A percentile compares a stretch with the other conserved stretches of the same genome.
phyloP scores from a whole-genome alignment of 2,113 vertebrate genomes.

The Poecilia latipinna region DNA sequence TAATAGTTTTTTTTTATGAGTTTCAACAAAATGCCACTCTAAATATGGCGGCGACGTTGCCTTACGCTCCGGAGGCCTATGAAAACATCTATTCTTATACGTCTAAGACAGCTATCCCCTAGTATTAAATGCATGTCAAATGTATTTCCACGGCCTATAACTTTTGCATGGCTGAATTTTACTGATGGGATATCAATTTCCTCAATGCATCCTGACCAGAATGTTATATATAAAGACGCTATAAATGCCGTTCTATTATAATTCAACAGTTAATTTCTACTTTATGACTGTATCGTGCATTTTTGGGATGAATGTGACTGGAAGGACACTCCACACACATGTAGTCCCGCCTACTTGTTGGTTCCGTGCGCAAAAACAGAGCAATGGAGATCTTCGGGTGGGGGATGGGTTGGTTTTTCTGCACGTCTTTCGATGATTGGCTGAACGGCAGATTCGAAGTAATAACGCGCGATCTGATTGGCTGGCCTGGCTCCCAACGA shows the following conservation, averaged over 20 bases:
- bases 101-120: background rate
- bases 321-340: conserved; percentile 51
- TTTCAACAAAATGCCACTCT: too few species aligned
- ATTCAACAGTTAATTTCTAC: background rate
- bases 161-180: too few species aligned
- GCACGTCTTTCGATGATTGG: conserved; percentile 69
- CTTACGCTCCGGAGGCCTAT: too few species aligned
- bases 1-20: too few species aligned
- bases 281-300: conserved; percentile 5
- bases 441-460: conserved; percentile 67
- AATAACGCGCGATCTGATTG: conserved; percentile 71
- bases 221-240: fast-evolving
- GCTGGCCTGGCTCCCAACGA: conserved; percentile 60
- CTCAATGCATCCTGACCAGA: too few species aligned
- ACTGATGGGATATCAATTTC: background rate
- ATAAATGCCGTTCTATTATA: background rate
- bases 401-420: conserved; percentile 73
- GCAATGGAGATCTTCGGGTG: conserved; percentile 52
- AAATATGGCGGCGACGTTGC: too few species aligned
- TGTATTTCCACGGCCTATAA: background rate
- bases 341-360: conserved; percentile 73
- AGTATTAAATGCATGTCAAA: background rate
- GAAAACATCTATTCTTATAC: too few species aligned
- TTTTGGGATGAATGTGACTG: conserved; percentile 42
- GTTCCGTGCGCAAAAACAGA: conserved; percentile 77